Evolutionary conservation across 2,888 invertebrate species (phyloP).

Genomic region (Cremastinae sp.): DNA sequence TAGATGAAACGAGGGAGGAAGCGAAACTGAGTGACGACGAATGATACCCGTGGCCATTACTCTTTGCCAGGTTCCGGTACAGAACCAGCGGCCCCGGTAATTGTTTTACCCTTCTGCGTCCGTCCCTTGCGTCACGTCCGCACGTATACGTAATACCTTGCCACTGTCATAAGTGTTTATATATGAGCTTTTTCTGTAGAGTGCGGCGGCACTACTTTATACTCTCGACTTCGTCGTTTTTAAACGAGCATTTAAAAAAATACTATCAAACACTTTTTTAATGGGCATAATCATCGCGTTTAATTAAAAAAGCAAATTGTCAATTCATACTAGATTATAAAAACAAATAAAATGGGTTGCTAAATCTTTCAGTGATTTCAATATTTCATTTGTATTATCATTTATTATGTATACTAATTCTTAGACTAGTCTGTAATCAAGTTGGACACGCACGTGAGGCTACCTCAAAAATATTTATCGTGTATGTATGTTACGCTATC

Average conservation of each 20-base stretch:
- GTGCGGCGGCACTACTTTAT: neutral
- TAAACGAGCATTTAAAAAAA: neutral
- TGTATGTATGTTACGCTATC: no score
- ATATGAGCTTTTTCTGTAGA: conserved; percentile 14
- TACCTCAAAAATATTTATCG: no score
- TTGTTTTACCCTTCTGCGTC: conserved; percentile 57
- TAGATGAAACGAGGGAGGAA: conserved; percentile 41
- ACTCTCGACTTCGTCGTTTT: neutral
- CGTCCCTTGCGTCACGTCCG: conserved; percentile 51
- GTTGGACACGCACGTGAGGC: no score
- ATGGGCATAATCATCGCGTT: no score
- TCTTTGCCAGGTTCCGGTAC: conserved; percentile 60
- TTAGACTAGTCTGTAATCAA: no score
- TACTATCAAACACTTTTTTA: no score
- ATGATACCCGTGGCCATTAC: conserved; percentile 63
- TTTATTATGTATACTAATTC: no score
- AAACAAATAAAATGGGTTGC: no score
- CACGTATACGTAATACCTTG: conserved; percentile 46
- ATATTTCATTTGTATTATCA: no score
- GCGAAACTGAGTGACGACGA: conserved; percentile 54
- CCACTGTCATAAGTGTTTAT: conserved; percentile 22
- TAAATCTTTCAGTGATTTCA: no score
- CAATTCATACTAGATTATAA: no score
- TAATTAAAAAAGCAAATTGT: no score
- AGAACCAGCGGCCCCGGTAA: conserved; percentile 61